Conservation (phyloP, 2,113 vertebrate species). For the Thomomys bottae region DNA sequence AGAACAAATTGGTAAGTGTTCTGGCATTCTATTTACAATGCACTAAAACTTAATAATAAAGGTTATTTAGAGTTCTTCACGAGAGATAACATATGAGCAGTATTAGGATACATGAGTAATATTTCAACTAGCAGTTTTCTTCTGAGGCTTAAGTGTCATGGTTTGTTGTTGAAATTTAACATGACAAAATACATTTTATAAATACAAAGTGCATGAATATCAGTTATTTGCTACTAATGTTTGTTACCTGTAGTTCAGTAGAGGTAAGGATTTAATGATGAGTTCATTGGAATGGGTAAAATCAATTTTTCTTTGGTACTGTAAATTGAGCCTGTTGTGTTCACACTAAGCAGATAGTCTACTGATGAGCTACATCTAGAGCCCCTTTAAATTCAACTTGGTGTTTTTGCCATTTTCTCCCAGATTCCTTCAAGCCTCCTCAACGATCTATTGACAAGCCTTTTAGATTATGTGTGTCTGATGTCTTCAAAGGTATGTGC, state of each 20-base stretch:
- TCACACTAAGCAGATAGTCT: background rate
- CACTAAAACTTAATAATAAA: slow-evolving; percentile 1
- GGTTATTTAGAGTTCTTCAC: slow-evolving; percentile 50
- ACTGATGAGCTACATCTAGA: background rate
- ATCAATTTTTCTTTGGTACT: background rate
- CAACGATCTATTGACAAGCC: slow-evolving; percentile 95
- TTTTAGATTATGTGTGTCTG: slow-evolving; percentile 95
- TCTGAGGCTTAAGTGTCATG: background rate
- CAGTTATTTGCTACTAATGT: slow-evolving; percentile 10
- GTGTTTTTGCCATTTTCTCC: slow-evolving; percentile 52
- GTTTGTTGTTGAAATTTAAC: slow-evolving; percentile 9
- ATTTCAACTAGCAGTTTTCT: slow-evolving; percentile 45
- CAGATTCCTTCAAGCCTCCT: slow-evolving; percentile 96
- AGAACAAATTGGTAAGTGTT: slow-evolving; percentile 94
- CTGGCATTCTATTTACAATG: background rate
- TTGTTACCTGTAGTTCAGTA: slow-evolving; percentile 43
- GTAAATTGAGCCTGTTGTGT: background rate
- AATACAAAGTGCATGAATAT: slow-evolving; percentile 36
- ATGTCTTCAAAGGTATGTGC: slow-evolving; percentile 97
- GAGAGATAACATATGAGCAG: background rate
- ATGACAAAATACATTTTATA: slow-evolving; percentile 3
- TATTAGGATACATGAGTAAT: background rate
- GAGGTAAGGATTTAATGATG: background rate
- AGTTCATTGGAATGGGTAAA: background rate
- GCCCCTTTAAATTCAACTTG: slow-evolving; percentile 30